Evolutionary conservation across 1,140 invertebrate genomes (phyloP).

Genomic region (Zaprionus kolodkinae): DNA sequence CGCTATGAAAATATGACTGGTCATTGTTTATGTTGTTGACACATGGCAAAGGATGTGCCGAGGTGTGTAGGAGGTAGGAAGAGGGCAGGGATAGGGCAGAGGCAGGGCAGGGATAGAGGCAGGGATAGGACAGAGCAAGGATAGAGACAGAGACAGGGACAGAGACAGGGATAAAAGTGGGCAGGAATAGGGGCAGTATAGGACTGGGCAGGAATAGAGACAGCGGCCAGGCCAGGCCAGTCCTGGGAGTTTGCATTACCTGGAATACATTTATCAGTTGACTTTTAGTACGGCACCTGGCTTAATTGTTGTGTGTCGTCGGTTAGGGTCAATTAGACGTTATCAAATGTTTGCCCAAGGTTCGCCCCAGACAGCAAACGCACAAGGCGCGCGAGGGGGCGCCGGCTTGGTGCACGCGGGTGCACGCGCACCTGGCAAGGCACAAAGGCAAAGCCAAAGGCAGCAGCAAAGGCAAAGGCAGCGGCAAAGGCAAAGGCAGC

Average conservation of each 20-base stretch:
- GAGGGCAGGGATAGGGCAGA: no score
- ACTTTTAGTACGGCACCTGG: constrained; percentile 18
- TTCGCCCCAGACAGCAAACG: constrained; percentile 13
- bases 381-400: not conserved
- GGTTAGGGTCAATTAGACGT: constrained; percentile 41
- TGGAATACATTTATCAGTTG: constrained; percentile 31
- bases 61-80: no score
- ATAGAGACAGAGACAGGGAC: no score
- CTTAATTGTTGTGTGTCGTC: constrained; percentile 38
- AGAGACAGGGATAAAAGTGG: no score
- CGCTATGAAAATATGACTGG: constrained; percentile 17
- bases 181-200: not conserved
- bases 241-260: not conserved
- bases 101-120: no score
- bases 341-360: constrained; percentile 43
- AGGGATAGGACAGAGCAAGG: no score
- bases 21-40: constrained; percentile 14
- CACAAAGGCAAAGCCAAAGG: not conserved
- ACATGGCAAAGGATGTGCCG: no score
- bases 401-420: constrained; percentile 14
- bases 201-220: not conserved
- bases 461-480: not conserved
- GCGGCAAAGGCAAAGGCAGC: not conserved
- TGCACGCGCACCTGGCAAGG: constrained; percentile 22
- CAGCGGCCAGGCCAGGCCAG: no score